phyloP scores from a whole-genome alignment of 2,797 vertebrate species.

The Garrulus glandarius region DNA sequence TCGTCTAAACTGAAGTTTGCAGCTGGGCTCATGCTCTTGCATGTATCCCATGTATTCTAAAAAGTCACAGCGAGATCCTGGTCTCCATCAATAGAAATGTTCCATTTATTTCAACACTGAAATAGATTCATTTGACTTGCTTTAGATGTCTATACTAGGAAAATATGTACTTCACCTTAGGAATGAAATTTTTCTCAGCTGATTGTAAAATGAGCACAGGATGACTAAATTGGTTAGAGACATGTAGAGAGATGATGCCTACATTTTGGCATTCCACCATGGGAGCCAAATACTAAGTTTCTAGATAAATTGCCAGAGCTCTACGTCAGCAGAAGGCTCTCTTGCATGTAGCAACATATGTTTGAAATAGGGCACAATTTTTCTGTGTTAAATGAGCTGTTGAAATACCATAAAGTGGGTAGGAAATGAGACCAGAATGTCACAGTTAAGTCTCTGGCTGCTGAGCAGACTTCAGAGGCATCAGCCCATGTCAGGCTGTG shows the following conservation, averaged over 20 bases:
- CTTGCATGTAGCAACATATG: background rate
- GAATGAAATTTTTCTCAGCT: background rate
- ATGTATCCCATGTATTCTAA: background rate
- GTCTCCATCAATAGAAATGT: background rate
- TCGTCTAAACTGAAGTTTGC: background rate
- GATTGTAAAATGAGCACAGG: background rate
- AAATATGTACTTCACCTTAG: background rate
- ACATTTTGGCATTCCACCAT: background rate
- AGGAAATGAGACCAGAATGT: background rate
- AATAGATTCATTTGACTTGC: background rate
- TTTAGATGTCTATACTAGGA: background rate
- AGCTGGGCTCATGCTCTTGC: background rate
- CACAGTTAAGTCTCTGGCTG: background rate
- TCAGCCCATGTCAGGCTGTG: background rate
- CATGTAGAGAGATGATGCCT: rapidly evolving
- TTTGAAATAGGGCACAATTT: background rate
- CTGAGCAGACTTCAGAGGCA: background rate
- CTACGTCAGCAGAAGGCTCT: background rate
- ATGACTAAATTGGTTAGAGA: background rate
- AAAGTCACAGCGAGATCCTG: background rate
- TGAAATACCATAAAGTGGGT: background rate
- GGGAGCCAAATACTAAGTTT: background rate
- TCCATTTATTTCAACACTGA: background rate
- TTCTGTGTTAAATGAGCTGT: background rate
- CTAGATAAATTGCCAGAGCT: background rate